A percentile compares a stretch with the other conserved stretches of the same genome.
phyloP scores from a whole-genome alignment of 2,797 vertebrate species.

The Poecilia picta region DNA sequence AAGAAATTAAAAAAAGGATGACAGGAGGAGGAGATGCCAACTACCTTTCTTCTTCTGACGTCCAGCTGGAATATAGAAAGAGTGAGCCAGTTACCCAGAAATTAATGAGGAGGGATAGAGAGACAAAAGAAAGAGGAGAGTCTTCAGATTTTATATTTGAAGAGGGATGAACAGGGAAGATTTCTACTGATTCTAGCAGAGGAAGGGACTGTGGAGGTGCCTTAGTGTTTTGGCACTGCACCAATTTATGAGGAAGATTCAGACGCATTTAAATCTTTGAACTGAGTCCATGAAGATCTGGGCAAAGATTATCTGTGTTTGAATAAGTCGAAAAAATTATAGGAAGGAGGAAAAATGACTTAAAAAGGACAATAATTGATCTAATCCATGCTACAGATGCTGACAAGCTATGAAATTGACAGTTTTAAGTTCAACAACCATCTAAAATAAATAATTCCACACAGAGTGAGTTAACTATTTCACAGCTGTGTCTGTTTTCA shows the following conservation, averaged over 20 bases:
- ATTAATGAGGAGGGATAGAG: conserved; percentile 47
- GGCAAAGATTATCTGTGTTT: conserved; percentile 9
- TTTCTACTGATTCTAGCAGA: conserved; percentile 37
- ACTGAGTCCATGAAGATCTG: conserved; percentile 21
- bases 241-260: conserved; percentile 31
- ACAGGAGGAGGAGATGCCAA: conserved; percentile 72
- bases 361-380: not conserved
- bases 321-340: not conserved
- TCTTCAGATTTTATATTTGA: conserved; percentile 49
- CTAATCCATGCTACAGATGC: conserved; percentile 1
- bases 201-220: conserved; percentile 29
- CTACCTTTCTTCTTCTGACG: conserved; percentile 83
- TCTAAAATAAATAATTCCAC: not conserved
- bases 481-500: conserved; percentile 10
- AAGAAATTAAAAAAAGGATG: conserved; percentile 43
- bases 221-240: conserved; percentile 28
- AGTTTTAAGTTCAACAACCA: conserved; percentile 1
- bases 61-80: conserved; percentile 84
- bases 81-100: conserved; percentile 68
- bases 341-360: not conserved
- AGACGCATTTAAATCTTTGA: conserved; percentile 19
- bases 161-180: conserved; percentile 42
- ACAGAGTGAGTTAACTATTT: conserved; percentile 6
- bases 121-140: conserved; percentile 38
- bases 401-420: not conserved